Base-by-base conservation (phyloP, 2,113 vertebrate genomes). In the Myxocyprinus asiaticus region DNA sequence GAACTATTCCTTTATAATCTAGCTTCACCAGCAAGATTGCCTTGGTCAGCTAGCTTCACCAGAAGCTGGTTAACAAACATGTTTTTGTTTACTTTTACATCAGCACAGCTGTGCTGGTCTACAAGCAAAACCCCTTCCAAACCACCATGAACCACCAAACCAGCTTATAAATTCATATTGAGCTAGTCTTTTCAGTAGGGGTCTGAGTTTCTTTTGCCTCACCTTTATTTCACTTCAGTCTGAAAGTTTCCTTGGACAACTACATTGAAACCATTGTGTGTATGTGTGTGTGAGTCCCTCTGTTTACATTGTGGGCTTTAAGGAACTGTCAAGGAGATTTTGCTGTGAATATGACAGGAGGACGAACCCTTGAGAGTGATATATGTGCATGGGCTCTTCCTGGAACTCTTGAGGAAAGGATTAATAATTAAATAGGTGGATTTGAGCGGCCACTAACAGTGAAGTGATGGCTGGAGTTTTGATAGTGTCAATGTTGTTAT, bases 371-470 rank as follows among this genome's bases (percentile, higher is more conserved):
- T 81, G 83, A 83, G 82, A 82, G 77, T 15, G 67, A 64, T 80
- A 81, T 81, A 67, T 88, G 79, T 82, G 77, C 22, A 33, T 33
- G 22, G 22, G 22, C 84, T 81, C 68, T 82, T 80, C 85, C 79
- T 85, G 64, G 82, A 76, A 81, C 58, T 75, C 44, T 76, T 82
- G 77, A 68, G 86, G 79, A 76, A 89, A 84, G 68, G 89, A 88
- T 91, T 89, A 90, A 92, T 92, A 90, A 91, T 90, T 91, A 85
- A 92, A 85, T 77, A 77, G 83, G 79, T 79, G 77, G 78, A 85
- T 83, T 72, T 83, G 76, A 87, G 81, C 84, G 83, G 81, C 80
- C 82, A 64, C 81, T 87, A 87, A 86, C 77, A 80, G 75, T 79
- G 82, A 79, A 76, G 83, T 73, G 85, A 78, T 81, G 83, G 75